Evolutionary conservation across 2,797 vertebrate species (phyloP), one percentile per base, ranked within the genome.

Genomic region (Gymnothorax reevesii): DNA sequence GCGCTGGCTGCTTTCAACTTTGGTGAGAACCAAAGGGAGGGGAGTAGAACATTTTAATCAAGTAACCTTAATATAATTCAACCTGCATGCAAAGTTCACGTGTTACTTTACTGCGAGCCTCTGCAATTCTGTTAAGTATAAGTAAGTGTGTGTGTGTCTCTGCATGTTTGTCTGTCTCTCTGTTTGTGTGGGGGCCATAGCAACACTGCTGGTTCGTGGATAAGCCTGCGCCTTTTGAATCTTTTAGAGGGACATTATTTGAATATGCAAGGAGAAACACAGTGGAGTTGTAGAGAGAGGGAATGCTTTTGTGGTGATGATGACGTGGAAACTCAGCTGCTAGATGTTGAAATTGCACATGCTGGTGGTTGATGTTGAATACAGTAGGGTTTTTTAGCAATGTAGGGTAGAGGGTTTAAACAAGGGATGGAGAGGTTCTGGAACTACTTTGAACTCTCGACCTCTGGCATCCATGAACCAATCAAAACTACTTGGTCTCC

Each of bases 1-100:
- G 97, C 96, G 59, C 96, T 99, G 86, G 98, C 98, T 84, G 97
- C 97, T 86, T 99, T 99, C 94, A 99, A 99, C 94, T 99, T 99
- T 90, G 99, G 99, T 99, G 89, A 96, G 96, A 91, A 52, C 33
- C 85, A 87, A 52, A 77, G n/a, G 15, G 82, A 80, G 17, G 59
- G 25, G 64, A 59, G 55, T 20, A 9, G 42, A 57, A 85, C 86
- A 86, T 73, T 84, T 87, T 62, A 88, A 57, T n/a, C 7, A 79
- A 52, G 75, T 54, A 20, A 79, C 22, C 13, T 54, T 42, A 79
- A 17, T 52, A 54, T 79, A 49, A 52, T 52, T 7, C 13, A 49
- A 52, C 75, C 75, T 54, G 15, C 49, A 17, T 22, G 49, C 75
- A 42, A 2, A 25, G 75, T 52, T 79, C 54, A 22, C 75, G 54